Percentiles rank a stretch among this genome's conserved stretches.
These are phyloP conservation scores for Corynorhinus townsendii DNA, from an alignment of 2,113 vertebrate species.

Conservation along the genomic window DNA sequence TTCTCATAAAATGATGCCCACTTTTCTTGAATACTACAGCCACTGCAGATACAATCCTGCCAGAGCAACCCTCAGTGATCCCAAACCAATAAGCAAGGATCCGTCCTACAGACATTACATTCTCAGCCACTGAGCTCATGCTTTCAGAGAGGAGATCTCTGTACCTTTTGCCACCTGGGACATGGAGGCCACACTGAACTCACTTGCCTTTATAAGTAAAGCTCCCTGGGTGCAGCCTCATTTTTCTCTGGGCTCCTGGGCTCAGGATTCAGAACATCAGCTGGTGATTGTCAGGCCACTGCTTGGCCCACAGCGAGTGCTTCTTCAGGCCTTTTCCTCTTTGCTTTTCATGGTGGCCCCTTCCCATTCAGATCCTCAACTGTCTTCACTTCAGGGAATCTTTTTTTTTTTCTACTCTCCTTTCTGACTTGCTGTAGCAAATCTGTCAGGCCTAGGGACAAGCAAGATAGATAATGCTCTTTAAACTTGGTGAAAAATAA, in stretches of 20 bases:
- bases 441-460: not conserved
- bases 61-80: not conserved
- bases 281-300: not conserved
- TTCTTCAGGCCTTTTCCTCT: not conserved
- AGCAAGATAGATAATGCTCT: not conserved
- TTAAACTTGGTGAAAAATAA: not conserved
- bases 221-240: not conserved
- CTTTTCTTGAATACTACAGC: not conserved
- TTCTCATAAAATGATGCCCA: not conserved
- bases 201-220: not conserved
- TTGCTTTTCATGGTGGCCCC: not conserved
- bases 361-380: not conserved
- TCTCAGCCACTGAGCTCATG: not conserved
- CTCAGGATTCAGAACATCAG: not conserved
- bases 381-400: not conserved
- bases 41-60: not conserved
- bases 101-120: not conserved
- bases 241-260: not conserved
- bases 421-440: not conserved
- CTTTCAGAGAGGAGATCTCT: not conserved
- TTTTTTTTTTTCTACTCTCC: not conserved
- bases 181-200: not conserved
- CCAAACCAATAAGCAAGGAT: not conserved
- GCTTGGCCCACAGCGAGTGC: not conserved
- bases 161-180: not conserved